These are phyloP conservation scores for Dasyornis broadbenti DNA, from an alignment of 2,113 vertebrate genomes.

Conservation along the genomic window DNA sequence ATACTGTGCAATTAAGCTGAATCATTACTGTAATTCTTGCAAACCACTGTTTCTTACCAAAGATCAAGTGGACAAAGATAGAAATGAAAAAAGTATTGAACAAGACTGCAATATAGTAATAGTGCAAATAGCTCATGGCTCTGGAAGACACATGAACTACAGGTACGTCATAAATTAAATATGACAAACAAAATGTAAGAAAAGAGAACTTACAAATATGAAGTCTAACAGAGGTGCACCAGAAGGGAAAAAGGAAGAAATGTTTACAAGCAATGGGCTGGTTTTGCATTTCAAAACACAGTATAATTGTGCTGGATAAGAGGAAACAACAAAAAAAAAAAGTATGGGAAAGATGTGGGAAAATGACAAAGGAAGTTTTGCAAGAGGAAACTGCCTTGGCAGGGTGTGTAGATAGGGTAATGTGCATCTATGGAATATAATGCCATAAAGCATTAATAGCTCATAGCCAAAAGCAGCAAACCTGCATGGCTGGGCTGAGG, in stretches of 20 bases:
- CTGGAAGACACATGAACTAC: background rate
- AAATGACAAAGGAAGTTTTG: background rate
- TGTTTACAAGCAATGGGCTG: background rate
- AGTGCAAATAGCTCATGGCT: background rate
- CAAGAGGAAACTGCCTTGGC: constrained; percentile 15
- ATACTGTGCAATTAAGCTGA: background rate
- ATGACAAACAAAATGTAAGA: background rate
- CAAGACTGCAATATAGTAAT: background rate
- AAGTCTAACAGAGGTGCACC: background rate
- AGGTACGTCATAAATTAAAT: background rate
- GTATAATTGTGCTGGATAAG: background rate
- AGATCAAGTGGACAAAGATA: background rate
- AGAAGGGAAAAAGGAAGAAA: background rate
- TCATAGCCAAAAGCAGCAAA: constrained; percentile 12
- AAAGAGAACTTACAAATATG: background rate
- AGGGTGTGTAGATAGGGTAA: background rate
- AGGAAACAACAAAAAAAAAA: background rate
- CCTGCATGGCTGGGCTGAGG: background rate
- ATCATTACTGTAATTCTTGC: background rate
- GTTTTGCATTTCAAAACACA: background rate
- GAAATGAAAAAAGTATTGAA: background rate
- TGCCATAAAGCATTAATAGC: background rate
- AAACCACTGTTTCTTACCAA: background rate
- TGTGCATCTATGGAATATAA: background rate
- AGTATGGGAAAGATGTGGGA: background rate